Percentiles rank a stretch among this genome's conserved stretches.
phyloP scores from a whole-genome alignment of 1,140 invertebrate genomes.

The Drosophila equinoxialis region DNA sequence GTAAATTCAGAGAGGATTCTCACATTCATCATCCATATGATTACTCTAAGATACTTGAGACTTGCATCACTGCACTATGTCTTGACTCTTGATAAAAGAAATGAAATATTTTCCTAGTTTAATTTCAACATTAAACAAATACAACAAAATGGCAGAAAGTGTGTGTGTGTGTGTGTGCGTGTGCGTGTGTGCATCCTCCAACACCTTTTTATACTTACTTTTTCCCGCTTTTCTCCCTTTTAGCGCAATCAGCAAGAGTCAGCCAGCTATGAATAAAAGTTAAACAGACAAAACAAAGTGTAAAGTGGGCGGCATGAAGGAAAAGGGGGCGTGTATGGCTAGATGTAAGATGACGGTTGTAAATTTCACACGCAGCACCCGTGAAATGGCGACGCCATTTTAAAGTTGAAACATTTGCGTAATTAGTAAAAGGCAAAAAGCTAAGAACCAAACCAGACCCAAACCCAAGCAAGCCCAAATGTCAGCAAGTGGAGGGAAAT shows the following conservation, averaged over 20 bases:
- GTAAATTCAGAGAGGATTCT: no score
- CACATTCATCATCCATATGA: background rate
- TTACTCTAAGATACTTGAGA: background rate
- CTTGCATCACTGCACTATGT: slow-evolving; percentile 52
- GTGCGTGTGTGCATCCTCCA: background rate
- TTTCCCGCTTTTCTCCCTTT: slow-evolving; percentile 12
- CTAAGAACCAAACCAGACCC: background rate
- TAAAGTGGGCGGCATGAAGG: slow-evolving; percentile 34
- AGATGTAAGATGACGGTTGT: slow-evolving; percentile 55
- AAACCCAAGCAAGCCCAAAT: background rate
- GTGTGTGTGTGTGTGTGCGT: background rate
- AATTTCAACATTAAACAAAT: slow-evolving; percentile 68
- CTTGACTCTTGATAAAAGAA: slow-evolving; percentile 19
- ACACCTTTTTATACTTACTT: background rate
- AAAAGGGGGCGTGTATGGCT: background rate
- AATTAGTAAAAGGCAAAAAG: slow-evolving; percentile 60
- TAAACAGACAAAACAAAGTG: slow-evolving; percentile 78
- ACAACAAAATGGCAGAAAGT: slow-evolving; percentile 56
- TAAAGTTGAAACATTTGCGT: slow-evolving; percentile 76
- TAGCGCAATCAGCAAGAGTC: slow-evolving; percentile 68
- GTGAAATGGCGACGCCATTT: slow-evolving; percentile 64
- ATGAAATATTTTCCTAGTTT: slow-evolving; percentile 31
- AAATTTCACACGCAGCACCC: slow-evolving; percentile 59
- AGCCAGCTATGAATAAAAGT: slow-evolving; percentile 75
- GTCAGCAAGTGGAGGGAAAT: slow-evolving; percentile 21